Evolutionary conservation across 1,140 invertebrate species (phyloP), one percentile per base, ranked within the genome.

Genomic region (Temnothorax curvispinosus): DNA sequence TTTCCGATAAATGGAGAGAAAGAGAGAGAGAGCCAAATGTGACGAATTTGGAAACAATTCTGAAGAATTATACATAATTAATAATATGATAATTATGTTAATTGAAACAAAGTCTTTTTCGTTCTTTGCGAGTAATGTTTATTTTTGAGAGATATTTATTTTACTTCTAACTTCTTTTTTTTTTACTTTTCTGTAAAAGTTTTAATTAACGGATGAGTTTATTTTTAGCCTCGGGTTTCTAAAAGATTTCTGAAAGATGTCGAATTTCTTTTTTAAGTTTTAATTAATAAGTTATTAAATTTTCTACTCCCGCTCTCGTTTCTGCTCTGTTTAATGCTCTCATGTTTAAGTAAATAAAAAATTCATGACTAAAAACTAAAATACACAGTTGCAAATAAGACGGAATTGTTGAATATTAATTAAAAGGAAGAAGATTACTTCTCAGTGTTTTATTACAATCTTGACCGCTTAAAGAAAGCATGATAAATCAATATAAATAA

Each of bases 301-400:
- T 76, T n/a, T 7, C 27, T 47, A 3, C 7, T 77, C 21, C n/a
- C 4, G n/a, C 1, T 9, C 6, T 64, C 3, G 21, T 78, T 78
- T 64, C 27, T 21, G 75, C 58, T 64, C 75, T 78, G 41, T 78
- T 78, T 50, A 35, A 52, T 35, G 27, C 60, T 64, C 18, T 21
- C 56, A 50, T 64, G n/a, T n/a, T 64, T 78, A 62, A 47, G 0
- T 35, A 47, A 60, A 27, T 32, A 77, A 21, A 18, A 27, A 76
- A 77, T 44, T 77, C 3, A 32, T 5, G 8, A 60, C 18, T n/a
- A 41, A 27, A 27, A 27, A 27, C 27, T 41, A 47, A 56, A 47
- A 35, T 41, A 35, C 50, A 58, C 15, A 35, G 5, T 4, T 27
- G 3, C 13, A 41, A 21, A 56, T 2, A 58, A 58, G 3, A 38